Conservation (phyloP, 2,888 invertebrate genomes). For the Andrena dorsata region DNA sequence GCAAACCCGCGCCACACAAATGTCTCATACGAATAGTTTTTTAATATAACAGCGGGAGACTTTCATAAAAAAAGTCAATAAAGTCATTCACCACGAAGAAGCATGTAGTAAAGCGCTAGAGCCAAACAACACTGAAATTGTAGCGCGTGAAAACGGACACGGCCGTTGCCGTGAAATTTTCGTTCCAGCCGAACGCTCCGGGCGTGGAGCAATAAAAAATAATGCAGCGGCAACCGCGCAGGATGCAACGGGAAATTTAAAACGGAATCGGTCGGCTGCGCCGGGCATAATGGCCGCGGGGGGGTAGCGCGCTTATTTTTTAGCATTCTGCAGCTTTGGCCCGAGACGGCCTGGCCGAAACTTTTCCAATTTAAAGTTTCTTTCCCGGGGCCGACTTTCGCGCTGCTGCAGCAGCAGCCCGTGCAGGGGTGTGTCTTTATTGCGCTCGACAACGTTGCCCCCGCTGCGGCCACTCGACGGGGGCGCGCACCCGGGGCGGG, state of each 20-base stretch:
- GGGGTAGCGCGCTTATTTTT: conserved; percentile 69
- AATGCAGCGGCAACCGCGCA: neutral
- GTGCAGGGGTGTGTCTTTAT: conserved; percentile 82
- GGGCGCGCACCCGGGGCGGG: conserved; percentile 24
- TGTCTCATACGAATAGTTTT: too few species aligned
- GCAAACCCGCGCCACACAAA: too few species aligned
- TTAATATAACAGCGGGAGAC: too few species aligned
- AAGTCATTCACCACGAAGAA: too few species aligned
- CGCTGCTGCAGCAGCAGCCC: conserved; percentile 75
- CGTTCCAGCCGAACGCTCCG: neutral
- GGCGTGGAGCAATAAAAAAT: neutral
- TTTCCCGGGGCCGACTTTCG: conserved; percentile 78
- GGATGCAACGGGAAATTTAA: conserved; percentile 36
- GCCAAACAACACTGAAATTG: neutral
- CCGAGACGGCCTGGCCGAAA: conserved; percentile 75
- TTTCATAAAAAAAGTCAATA: neutral
- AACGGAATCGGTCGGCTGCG: conserved; percentile 36
- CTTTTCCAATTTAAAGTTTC: conserved; percentile 83
- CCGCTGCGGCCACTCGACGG: conserved; percentile 62
- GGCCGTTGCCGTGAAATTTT: neutral
- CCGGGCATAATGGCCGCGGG: conserved; percentile 51
- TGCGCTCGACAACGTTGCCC: conserved; percentile 82
- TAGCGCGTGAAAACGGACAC: neutral
- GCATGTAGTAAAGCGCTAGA: too few species aligned
- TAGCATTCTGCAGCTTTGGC: conserved; percentile 74